phyloP scores from a whole-genome alignment of 2,113 vertebrate species.

The Muntiacus reevesi region DNA sequence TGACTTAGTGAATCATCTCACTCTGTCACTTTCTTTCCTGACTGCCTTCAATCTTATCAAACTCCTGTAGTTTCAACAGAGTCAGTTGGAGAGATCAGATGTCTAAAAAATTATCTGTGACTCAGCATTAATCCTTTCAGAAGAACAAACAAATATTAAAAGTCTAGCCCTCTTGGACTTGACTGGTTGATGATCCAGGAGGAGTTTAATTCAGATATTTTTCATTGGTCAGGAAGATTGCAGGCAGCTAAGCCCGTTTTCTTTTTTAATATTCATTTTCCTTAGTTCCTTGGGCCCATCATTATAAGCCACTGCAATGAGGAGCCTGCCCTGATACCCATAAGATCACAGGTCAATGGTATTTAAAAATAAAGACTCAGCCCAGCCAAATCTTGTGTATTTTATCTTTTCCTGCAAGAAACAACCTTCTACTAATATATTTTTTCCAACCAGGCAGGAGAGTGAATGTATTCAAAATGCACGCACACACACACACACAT shows the following conservation, averaged over 20 bases:
- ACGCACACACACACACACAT: not conserved
- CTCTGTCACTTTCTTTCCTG: too few species aligned
- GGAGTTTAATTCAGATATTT: too few species aligned
- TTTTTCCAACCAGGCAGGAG: not conserved
- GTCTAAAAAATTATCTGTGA: too few species aligned
- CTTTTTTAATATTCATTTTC: too few species aligned
- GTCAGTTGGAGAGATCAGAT: not conserved
- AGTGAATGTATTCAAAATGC: not conserved
- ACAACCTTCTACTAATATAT: not conserved
- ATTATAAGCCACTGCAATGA: not conserved
- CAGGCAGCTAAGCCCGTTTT: too few species aligned
- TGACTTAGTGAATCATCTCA: not conserved
- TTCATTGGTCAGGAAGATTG: too few species aligned
- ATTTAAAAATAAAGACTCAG: too few species aligned
- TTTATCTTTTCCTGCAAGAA: not conserved
- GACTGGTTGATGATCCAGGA: too few species aligned
- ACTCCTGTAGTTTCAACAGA: not conserved
- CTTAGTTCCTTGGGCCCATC: too few species aligned
- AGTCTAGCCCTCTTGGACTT: not conserved
- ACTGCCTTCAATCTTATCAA: too few species aligned
- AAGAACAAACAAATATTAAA: not conserved
- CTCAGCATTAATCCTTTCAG: too few species aligned
- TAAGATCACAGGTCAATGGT: too few species aligned
- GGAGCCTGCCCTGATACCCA: not conserved
- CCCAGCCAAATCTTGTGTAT: not conserved